A percentile compares a stretch with the other conserved stretches of the same genome.
These are phyloP conservation scores for Drosophila kanapiae DNA, from an alignment of 1,140 invertebrate genomes.

Conservation along the genomic window DNA sequence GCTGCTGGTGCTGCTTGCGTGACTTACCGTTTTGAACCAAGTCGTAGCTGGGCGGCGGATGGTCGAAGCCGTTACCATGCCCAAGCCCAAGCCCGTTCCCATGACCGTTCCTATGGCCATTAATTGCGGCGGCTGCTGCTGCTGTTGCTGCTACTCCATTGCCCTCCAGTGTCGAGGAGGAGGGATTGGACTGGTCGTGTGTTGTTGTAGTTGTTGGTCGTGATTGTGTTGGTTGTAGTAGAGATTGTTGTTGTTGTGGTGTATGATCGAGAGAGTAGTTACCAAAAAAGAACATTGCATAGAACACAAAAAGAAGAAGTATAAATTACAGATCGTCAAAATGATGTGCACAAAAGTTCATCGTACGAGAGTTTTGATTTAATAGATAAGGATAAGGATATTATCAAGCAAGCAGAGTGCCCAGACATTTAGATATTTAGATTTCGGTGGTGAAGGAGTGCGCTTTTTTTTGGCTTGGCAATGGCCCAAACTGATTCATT, in stretches of 20 bases:
- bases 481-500: background rate
- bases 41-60: constrained; percentile 84
- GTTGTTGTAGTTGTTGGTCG: constrained; percentile 28
- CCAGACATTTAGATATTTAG: constrained; percentile 75
- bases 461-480: constrained; percentile 18
- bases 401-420: constrained; percentile 78
- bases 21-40: constrained; percentile 85
- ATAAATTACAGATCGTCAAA: constrained; percentile 70
- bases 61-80: constrained; percentile 74
- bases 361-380: constrained; percentile 55
- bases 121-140: constrained; percentile 21
- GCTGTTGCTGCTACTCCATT: constrained; percentile 43
- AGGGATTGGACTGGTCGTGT: constrained; percentile 77
- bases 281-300: constrained; percentile 75
- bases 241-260: constrained; percentile 25
- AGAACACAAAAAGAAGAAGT: constrained; percentile 68
- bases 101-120: constrained; percentile 48
- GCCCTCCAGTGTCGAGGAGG: constrained; percentile 79
- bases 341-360: constrained; percentile 71
- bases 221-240: constrained; percentile 28
- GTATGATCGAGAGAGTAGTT: constrained; percentile 59
- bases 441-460: constrained; percentile 49
- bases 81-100: constrained; percentile 31
- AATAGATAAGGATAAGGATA: constrained; percentile 53
- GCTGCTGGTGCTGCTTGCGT: constrained; percentile 77